phyloP scores from a whole-genome alignment of 2,113 vertebrate species.

The Phylloscopus trochiloides region DNA sequence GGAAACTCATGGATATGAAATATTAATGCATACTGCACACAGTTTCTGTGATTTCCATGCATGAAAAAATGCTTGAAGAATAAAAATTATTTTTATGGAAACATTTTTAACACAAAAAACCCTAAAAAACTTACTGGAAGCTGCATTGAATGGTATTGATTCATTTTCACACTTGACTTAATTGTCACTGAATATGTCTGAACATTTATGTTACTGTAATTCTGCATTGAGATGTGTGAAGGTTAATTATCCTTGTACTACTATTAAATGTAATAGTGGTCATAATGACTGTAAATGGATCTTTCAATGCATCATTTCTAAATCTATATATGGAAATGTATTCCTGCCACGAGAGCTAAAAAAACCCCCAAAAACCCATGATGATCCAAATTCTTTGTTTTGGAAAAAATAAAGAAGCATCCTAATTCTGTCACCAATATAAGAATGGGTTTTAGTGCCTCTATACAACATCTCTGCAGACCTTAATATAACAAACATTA shows the following conservation, averaged over 20 bases:
- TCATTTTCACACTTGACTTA: background rate
- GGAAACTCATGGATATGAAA: background rate
- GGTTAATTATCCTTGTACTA: background rate
- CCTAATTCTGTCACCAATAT: background rate
- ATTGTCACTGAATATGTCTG: background rate
- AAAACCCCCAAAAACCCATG: fast-evolving
- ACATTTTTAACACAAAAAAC: background rate
- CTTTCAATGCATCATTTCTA: background rate
- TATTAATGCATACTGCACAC: background rate
- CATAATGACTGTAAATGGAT: background rate
- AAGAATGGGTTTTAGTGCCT: background rate
- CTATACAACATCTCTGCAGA: background rate
- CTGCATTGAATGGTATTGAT: background rate
- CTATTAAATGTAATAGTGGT: background rate
- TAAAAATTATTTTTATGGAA: background rate
- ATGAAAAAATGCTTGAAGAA: background rate
- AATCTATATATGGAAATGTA: background rate
- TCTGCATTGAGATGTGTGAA: background rate
- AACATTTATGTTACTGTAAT: background rate
- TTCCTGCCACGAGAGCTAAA: background rate
- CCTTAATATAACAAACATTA: background rate
- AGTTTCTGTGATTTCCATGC: background rate
- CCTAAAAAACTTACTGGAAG: background rate
- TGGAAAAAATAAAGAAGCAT: background rate
- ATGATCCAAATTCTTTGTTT: background rate